Evolutionary conservation across 2,797 vertebrate species (phyloP), one percentile per base, ranked within the genome.

Genomic region (Sebastes reedi): DNA sequence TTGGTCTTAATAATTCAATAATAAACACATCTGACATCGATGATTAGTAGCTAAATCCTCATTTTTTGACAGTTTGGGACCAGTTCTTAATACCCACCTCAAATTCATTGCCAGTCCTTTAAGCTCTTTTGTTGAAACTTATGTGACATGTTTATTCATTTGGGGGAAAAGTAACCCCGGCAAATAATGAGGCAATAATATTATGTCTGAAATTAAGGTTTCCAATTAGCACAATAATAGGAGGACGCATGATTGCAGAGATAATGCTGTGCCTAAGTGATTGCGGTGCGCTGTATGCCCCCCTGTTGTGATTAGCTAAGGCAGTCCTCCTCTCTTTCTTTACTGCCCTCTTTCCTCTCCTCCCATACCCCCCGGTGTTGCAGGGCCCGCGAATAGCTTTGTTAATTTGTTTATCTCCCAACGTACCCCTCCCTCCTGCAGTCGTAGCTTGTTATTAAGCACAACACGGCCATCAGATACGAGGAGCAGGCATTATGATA

Each of bases 351-450:
- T 86, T 25, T 78, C 77, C 80, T 79, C 85, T 88, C 82, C 88
- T 89, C 81, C 86, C 74, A 72, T 71, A 88, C 88, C 88, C 83
- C 92, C 89, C 68, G 87, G 88, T 87, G 90, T 75, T 87, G 87
- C 90, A 78, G 71, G 86, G 85, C 78, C 91, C 87, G 89, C 42
- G 89, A 91, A 95, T 92, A 87, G 92, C 93, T 93, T 94, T 93
- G 92, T 93, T 95, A 93, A 95, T 95, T 95, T 95, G 94, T 94
- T 94, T 93, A 92, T 92, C 89, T 92, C 92, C 90, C 85, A 85
- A 78, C 55, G 80, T 78, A 66, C 88, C 84, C 88, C 88, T 92
- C 91, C 91, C 86, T 90, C 83, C 80, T 16, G 88, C 86, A 79
- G 85, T 80, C 81, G 67, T 75, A 72, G 88, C 92, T 92, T 91